phyloP scores from a whole-genome alignment of 2,888 invertebrate species.

The Crossocerus cetratus region DNA sequence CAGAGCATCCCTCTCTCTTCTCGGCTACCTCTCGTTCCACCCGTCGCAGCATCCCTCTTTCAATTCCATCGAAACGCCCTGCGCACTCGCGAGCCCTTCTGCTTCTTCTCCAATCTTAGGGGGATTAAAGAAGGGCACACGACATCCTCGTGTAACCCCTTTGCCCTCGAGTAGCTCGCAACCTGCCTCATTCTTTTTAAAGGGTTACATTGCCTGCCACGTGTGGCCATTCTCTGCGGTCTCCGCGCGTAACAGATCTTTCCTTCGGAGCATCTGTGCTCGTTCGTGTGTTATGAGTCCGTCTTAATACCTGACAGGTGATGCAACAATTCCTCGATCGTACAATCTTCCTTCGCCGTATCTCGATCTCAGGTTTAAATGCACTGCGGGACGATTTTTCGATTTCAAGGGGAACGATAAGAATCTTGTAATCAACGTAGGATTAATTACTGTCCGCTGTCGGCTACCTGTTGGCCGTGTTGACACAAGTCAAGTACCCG shows the following conservation, averaged over 20 bases:
- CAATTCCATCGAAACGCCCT: background rate
- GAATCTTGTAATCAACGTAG: no score
- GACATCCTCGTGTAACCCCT: slow-evolving; percentile 60
- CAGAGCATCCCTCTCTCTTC: slow-evolving; percentile 23
- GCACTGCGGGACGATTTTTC: no score
- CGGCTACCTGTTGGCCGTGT: no score
- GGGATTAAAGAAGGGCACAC: slow-evolving; percentile 55
- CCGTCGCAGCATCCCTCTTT: background rate
- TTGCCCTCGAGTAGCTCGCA: slow-evolving; percentile 41
- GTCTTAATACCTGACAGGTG: background rate
- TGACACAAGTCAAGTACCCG: no score
- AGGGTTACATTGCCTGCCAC: slow-evolving; percentile 27
- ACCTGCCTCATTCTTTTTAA: slow-evolving; percentile 52
- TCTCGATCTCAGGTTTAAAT: no score
- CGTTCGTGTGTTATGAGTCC: background rate
- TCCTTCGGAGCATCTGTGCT: slow-evolving; percentile 11
- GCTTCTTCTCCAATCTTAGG: slow-evolving; percentile 13
- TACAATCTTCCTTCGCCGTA: no score
- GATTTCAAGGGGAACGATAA: no score
- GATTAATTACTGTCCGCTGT: no score
- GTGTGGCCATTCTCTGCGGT: slow-evolving; percentile 18
- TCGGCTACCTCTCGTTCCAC: background rate
- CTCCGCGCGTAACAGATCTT: slow-evolving; percentile 27
- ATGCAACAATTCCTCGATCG: background rate
- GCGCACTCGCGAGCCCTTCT: background rate